Evolutionary conservation across 2,888 invertebrate genomes (phyloP).

Genomic region (Elmis aenea): DNA sequence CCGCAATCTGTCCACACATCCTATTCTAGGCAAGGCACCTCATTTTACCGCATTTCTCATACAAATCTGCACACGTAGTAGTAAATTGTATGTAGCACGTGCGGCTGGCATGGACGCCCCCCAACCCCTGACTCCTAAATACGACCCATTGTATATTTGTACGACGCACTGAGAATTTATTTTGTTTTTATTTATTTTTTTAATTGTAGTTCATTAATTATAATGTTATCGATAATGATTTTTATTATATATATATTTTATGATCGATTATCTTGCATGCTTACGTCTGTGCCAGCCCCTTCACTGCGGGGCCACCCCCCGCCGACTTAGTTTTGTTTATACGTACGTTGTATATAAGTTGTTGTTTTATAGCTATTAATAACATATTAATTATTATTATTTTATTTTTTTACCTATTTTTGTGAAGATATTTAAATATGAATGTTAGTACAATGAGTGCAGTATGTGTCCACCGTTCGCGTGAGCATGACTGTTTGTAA

Average conservation of each 20-base stretch:
- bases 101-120: conserved; percentile 26
- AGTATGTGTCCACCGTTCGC: conserved; percentile 34
- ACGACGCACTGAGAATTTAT: too few relatives aligned
- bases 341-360: conserved; percentile 48
- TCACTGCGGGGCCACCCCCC: conserved; percentile 21
- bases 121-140: too few relatives aligned
- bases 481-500: conserved; percentile 47
- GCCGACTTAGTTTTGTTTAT: conserved; percentile 44
- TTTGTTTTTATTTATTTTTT: conserved; percentile 49
- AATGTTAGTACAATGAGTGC: conserved; percentile 47
- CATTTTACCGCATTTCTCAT: conserved; percentile 23
- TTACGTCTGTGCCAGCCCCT: conserved; percentile 32
- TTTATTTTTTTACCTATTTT: conserved; percentile 52
- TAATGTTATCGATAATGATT: conserved; percentile 45
- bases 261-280: conserved; percentile 13
- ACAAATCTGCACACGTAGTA: conserved; percentile 24
- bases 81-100: conserved; percentile 23
- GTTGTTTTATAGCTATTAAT: conserved; percentile 50
- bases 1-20: conserved; percentile 25
- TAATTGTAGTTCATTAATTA: conserved; percentile 44
- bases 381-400: conserved; percentile 47
- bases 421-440: conserved; percentile 50
- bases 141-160: too few relatives aligned
- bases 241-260: conserved; percentile 30
- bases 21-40: conserved; percentile 32